Conservation (phyloP, 2,797 vertebrate species). For the Lophius americanus region DNA sequence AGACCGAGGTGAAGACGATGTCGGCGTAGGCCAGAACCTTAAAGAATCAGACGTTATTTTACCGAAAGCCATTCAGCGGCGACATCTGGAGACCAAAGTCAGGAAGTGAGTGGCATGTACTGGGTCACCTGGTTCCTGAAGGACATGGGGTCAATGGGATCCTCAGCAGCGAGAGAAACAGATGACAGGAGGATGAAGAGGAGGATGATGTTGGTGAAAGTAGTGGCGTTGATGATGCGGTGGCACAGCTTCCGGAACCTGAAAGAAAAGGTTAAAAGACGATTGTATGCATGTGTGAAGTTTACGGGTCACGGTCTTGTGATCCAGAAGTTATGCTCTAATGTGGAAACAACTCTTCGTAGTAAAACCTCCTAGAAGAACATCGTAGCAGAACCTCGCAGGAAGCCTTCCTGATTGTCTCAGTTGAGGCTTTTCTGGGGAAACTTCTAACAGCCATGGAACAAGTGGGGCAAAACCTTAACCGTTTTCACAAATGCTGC, state of each 20-base stretch:
- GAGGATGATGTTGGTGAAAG: constrained; percentile 97
- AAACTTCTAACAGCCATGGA: too few relatives aligned
- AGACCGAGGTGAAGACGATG: constrained; percentile 91
- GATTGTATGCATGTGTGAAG: too few relatives aligned
- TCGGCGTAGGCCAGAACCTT: constrained; percentile 92
- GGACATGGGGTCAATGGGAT: constrained; percentile 90
- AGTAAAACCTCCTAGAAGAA: too few relatives aligned
- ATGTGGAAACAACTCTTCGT: too few relatives aligned
- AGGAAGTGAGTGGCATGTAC: not conserved
- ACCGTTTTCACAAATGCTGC: too few relatives aligned
- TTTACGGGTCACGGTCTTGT: too few relatives aligned
- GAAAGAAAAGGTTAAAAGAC: constrained; percentile 39
- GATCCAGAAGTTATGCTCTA: too few relatives aligned
- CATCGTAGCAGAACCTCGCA: too few relatives aligned
- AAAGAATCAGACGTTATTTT: constrained; percentile 9
- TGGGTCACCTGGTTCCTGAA: constrained; percentile 88
- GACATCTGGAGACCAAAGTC: too few relatives aligned
- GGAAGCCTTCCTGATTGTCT: too few relatives aligned
- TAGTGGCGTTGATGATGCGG: constrained; percentile 92
- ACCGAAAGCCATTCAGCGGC: not conserved
- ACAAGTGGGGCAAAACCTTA: too few relatives aligned
- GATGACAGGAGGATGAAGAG: constrained; percentile 96
- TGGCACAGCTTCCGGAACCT: constrained; percentile 93
- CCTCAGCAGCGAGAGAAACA: constrained; percentile 91
- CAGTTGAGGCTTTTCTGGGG: too few relatives aligned